Evolutionary conservation across 2,888 invertebrate genomes (phyloP), one percentile per base, ranked within the genome.

Genomic region (Drosophila neotestacea): DNA sequence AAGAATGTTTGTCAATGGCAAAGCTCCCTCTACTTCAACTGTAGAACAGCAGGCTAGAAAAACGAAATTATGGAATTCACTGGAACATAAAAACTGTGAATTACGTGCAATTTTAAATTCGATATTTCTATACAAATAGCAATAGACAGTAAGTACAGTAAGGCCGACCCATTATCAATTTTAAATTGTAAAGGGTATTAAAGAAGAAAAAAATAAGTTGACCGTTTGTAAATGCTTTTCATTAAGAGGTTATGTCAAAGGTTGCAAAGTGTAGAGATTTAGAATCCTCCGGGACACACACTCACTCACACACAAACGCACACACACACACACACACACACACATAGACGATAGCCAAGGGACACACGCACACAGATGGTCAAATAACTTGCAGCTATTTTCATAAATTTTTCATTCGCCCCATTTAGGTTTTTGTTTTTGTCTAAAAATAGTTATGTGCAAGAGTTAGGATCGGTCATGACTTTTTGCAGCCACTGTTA

Each of bases 191-290:
- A 4, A 38, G 42, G 48, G 62, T 50, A 44, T 56, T 10, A 11
- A 22, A 38, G n/a, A 60, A 39, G 30, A 70, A 9, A 30, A 52
- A 70, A 9, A 30, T 32, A 52, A 10, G 44, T 55, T 59, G 42
- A 62, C 50, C 30, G 52, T 61, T 63, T 56, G 41, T 56, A 50
- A 69, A 65, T 65, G 47, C 50, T 58, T 62, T 65, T 74, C 65
- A 73, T 74, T 65, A 65, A 65, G 65, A 69, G 51, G 65, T 65
- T 61, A 54, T 61, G 73, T 72, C 73, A 65, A 65, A 64, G 69
- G 73, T 74, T 52, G 27, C 63, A 42, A 47, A 63, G 22, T 46
- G 42, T 42, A 22, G 69, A 52, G 38, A 51, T 36, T 41, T 36
- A 10, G 44, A 41, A 52, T 36, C 38, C 47, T 9, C 34, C n/a